Conservation (phyloP, 2,888 invertebrate species). For the Amblyjoppa proteus region DNA sequence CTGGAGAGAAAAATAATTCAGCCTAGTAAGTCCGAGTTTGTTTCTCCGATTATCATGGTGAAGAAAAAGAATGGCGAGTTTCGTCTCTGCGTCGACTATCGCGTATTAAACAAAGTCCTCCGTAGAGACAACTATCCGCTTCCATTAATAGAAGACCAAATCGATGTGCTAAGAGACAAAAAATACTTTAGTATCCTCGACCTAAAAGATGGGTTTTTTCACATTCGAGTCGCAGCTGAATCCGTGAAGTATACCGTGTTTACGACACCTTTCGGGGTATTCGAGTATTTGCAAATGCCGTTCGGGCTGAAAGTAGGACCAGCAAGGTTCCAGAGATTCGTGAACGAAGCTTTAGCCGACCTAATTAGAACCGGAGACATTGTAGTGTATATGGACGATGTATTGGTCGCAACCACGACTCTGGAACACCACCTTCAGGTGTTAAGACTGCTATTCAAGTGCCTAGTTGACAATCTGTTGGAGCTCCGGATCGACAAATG, state of each 20-base stretch:
- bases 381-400: constrained; percentile 21
- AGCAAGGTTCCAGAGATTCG: constrained; percentile 21
- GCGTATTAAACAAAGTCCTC: constrained; percentile 37
- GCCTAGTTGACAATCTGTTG: background rate
- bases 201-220: constrained; percentile 64
- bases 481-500: constrained; percentile 59
- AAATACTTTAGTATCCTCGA: constrained; percentile 58
- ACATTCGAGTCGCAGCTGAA: constrained; percentile 52
- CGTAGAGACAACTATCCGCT: constrained; percentile 44
- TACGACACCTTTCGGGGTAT: constrained; percentile 63
- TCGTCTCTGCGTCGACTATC: constrained; percentile 54
- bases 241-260: constrained; percentile 65
- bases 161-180: constrained; percentile 41
- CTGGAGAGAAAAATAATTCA: constrained; percentile 56
- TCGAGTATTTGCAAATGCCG: constrained; percentile 58
- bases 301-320: constrained; percentile 43
- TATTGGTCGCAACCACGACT: constrained; percentile 14
- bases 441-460: background rate
- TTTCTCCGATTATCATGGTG: constrained; percentile 54
- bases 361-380: constrained; percentile 19
- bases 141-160: constrained; percentile 47
- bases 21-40: constrained; percentile 55
- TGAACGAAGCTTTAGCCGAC: constrained; percentile 21
- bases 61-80: constrained; percentile 54
- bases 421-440: background rate